Base-by-base conservation (phyloP, 2,113 vertebrate genomes). In the Sebastes schlegelii region DNA sequence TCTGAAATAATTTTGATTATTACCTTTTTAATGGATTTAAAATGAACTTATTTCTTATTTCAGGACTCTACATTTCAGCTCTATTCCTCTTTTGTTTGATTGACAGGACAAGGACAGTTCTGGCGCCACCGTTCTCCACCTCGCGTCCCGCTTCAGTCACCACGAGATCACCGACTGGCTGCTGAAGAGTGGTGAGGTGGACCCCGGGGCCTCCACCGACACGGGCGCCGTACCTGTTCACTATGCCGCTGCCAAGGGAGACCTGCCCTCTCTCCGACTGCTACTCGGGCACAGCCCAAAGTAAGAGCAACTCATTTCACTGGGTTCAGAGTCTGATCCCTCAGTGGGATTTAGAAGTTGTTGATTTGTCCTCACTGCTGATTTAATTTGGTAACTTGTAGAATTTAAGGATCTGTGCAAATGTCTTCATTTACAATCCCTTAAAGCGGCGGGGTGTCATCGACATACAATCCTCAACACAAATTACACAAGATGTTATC, bases 221-320 rank as follows among this genome's bases (percentile, higher is more conserved):
- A 97, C 96, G 0, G 98, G 98, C 1, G 97, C 97, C 0, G 89
- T 99, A 72, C 96, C 98, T 1, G 75, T 99, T 80, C 98, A 99
- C 92, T 99, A 99, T 0, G 98, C 98, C 0, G 98, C 98, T 87
- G 97, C 98, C 96, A 99, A 99, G 96, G 98, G 98, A 88, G 98
- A 99, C 94, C 95, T 99, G 80, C 91, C 95, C 80, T 97, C 98
- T 51, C 95, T 99, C 75, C 95, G 96, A 77, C 96, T 99, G 72
- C 96, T 99, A 76, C 21, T 98, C 77, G 91, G 92, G 65, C 95
- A 98, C 94, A 95, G 96, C 92, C 96, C 98, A 90, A 96, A 96
- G 98, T 99, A 97, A 98, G 93, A 54, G 42, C 55, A 46, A 21
- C 9, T 67, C 17, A 26, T 63, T 34, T 70, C 6, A 34, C 23